phyloP scores from a whole-genome alignment of 2,797 vertebrate species.

The Pangasius krempfi region DNA sequence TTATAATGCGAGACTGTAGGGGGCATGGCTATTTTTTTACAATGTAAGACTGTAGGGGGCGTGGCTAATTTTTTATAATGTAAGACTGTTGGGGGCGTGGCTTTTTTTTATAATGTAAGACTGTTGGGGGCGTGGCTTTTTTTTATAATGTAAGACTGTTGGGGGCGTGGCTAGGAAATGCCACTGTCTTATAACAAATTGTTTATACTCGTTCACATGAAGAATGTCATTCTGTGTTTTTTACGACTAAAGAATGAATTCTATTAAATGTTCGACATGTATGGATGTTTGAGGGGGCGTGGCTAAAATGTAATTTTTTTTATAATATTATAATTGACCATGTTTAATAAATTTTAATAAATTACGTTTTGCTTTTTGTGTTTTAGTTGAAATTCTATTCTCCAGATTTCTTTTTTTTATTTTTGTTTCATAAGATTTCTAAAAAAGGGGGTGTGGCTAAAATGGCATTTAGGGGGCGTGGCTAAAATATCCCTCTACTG shows the following conservation, averaged over 20 bases:
- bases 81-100: too few relatives aligned
- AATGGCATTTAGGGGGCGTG: background rate
- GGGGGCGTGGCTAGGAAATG: background rate
- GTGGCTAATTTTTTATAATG: too few relatives aligned
- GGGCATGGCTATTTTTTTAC: background rate
- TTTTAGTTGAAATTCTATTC: background rate
- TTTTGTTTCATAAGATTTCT: background rate
- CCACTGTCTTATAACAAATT: background rate
- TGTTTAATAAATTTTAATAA: background rate
- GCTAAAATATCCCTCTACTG: background rate
- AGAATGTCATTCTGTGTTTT: background rate
- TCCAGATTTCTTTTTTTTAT: background rate
- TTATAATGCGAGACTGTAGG: background rate
- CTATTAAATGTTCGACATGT: background rate
- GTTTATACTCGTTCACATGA: too few relatives aligned
- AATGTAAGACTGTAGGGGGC: too few relatives aligned
- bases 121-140: background rate
- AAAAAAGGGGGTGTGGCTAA: background rate
- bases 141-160: background rate
- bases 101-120: background rate
- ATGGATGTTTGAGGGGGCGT: background rate
- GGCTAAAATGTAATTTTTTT: background rate
- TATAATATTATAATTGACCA: background rate
- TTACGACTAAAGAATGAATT: background rate
- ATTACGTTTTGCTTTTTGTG: background rate